Evolutionary conservation across 2,888 invertebrate species (phyloP).

Genomic region (Hirtodrosophila alboralis): DNA sequence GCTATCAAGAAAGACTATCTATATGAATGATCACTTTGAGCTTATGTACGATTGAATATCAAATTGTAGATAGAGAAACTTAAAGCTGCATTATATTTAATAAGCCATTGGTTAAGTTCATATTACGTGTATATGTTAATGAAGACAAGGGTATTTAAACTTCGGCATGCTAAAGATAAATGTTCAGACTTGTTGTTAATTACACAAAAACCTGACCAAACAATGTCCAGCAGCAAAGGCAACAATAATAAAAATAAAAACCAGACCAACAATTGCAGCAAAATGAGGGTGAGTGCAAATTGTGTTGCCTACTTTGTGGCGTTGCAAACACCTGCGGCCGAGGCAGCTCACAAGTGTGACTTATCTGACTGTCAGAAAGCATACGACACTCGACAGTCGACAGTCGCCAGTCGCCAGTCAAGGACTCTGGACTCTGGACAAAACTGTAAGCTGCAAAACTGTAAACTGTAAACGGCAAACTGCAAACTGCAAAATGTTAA

Average conservation of each 20-base stretch:
- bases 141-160: no score
- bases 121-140: no score
- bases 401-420: slow-evolving; percentile 3
- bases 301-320: slow-evolving; percentile 46
- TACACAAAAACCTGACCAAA: slow-evolving; percentile 43
- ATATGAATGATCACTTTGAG: no score
- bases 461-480: slow-evolving; percentile 8
- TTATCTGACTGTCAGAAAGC: slow-evolving; percentile 32
- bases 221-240: slow-evolving; percentile 20
- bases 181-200: slow-evolving; percentile 34
- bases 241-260: slow-evolving; percentile 1
- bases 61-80: no score
- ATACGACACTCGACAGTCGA: slow-evolving; percentile 1
- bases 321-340: slow-evolving; percentile 40
- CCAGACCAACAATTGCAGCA: slow-evolving; percentile 1
- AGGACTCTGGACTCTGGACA: not conserved
- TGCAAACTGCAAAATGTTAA: slow-evolving; percentile 1
- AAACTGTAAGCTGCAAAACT: slow-evolving; percentile 10
- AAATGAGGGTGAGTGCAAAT: not conserved
- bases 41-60: no score
- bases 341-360: slow-evolving; percentile 42
- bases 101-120: no score
- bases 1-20: no score
- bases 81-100: no score
- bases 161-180: no score